phyloP scores from a whole-genome alignment of 1,140 invertebrate genomes.

The Melitaea cinxia region DNA sequence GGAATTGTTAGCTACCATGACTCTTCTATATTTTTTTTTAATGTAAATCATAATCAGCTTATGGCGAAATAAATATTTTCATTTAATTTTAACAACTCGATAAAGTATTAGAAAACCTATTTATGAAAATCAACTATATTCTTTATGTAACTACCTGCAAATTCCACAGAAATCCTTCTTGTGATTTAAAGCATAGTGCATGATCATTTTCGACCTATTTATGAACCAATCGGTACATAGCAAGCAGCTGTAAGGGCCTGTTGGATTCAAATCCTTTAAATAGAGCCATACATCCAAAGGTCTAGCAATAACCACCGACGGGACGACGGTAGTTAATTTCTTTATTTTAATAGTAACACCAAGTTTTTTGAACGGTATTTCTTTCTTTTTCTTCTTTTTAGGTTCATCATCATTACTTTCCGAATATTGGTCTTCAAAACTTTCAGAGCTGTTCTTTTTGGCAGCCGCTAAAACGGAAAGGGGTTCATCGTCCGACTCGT shows the following conservation, averaged over 20 bases:
- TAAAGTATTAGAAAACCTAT: no score
- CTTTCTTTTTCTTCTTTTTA: conserved; percentile 54
- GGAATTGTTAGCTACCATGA: no score
- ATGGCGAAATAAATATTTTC: no score
- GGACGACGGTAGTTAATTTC: conserved; percentile 39
- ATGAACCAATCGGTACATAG: conserved; percentile 77
- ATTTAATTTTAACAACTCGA: no score
- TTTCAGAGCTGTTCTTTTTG: conserved; percentile 55
- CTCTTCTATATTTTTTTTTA: no score
- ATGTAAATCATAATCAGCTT: no score
- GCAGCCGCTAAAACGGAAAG: conserved; percentile 68
- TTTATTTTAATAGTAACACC: conserved; percentile 55
- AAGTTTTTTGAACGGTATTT: conserved; percentile 43
- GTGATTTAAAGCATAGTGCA: conserved; percentile 76
- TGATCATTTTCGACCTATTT: conserved; percentile 71
- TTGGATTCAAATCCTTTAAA: conserved; percentile 70
- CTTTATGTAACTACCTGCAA: conserved; percentile 78
- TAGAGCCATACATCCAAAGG: conserved; percentile 77
- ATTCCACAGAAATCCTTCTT: conserved; percentile 79
- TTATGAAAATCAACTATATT: no score
- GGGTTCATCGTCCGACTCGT: conserved; percentile 77
- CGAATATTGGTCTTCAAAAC: conserved; percentile 14
- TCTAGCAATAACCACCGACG: conserved; percentile 54
- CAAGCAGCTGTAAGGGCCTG: conserved; percentile 74
- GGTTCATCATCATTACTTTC: conserved; percentile 21